Base-by-base conservation (phyloP, 2,888 invertebrate genomes). In the Melieria omissa region DNA sequence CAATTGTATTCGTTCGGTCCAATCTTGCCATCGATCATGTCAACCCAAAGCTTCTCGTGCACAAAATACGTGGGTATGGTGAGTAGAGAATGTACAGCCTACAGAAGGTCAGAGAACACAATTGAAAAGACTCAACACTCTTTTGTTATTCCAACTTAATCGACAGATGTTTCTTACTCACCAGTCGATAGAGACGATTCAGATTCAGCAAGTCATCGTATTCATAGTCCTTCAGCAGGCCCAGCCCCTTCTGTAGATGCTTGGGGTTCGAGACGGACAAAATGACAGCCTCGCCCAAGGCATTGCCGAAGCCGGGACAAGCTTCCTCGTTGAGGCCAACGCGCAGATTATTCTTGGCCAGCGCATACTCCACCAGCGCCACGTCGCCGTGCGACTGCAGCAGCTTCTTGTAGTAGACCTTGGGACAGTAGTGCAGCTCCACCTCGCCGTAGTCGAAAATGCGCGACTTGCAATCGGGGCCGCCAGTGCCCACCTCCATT, bases 11-110 rank as follows among this genome's bases (percentile, higher is more conserved):
- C 86, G 8, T 89, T 88, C 0, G 88, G 87, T 0, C 85, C 78
- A 0, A 90, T 89, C 10, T 87, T 86, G 1, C 90, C 90, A 29
- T 79, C 79, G 44, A 65, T 92, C 88, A 60, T 89, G 58, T 90
- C 90, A 87, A 92, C 92, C 60, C 93, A 89, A 88, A 90, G 92
- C n/a, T 90, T 79, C 76, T 93, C 93, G 76, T 93, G 88, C 0
- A 93, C 85, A 78, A 91, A 92, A 0, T 88, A 92, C 77, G 90
- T 92, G 0, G 93, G 93, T 2, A 93, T 84, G 80, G 92, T 92
- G 0, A 90, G 90, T 45, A 93, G 89, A 82, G 93, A 92, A 10
- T 90, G 89, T 29, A 93, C 84, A n/a, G 91, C 92, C 88, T 89
- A 5, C 46, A 58, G 9, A n/a, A 44, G 1, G 5, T 6, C 8